Evolutionary conservation across 1,140 invertebrate genomes (phyloP), one percentile per base, ranked within the genome.

Genomic region (Sitodiplosis mosellana): DNA sequence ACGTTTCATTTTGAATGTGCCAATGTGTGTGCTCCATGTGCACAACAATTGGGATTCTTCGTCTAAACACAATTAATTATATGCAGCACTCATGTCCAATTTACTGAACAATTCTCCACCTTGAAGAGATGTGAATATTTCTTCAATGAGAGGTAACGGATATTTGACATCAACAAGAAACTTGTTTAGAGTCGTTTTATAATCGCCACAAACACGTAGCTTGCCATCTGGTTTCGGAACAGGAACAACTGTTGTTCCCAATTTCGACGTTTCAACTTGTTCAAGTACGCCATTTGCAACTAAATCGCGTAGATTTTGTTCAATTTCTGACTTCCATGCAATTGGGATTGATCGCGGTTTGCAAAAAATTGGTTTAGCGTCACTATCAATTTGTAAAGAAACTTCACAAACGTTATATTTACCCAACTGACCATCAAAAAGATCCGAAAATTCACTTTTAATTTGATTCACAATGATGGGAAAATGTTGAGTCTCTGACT

Each of bases 1-100:
- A 6, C 58, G 54, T 0, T 47, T 50, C 49, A 58, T 51, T 21
- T 43, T 51, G 46, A 63, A 55, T 49, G 52, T 50, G 56, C 55
- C 60, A 5, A 57, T 47, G 46, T 63, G 56, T 1, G 59, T 63
- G 17, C 52, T 51, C 22, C 56, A 59, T 0, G 56, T 53, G 2
- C 55, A 57, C 45, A 43, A 54, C 11, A 47, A 40, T 12, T 56
- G 55, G 2, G 57, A 58, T 14, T 60, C 53, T 1, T 55, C 52
- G 11, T 48, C 36, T 37, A 58, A 47, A 12, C 55, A 14, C 8
- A 49, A 33, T 48, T 59, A 55, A 49, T 57, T 48, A 49, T 55
- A 61, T 2, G 55, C 54, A 44, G 55, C 45, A 17, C 41, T 51
- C 8, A 57, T 33, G 46, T 56, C 55, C 10, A 61, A 51, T 57